Conservation (phyloP, 2,797 vertebrate species). For the Babyrousa celebensis region DNA sequence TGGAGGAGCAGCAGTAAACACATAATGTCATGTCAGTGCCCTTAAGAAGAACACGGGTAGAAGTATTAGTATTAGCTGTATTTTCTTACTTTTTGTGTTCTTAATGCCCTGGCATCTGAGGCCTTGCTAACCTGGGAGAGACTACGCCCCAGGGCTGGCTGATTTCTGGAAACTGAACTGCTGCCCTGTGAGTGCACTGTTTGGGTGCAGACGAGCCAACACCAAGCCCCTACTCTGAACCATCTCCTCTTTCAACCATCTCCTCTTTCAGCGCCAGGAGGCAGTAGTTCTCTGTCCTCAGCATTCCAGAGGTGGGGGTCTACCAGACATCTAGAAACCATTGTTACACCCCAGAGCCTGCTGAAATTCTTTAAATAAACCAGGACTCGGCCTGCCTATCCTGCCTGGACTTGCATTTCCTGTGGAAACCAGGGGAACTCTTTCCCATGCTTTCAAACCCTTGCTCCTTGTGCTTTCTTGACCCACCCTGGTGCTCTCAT, state of each 20-base stretch:
- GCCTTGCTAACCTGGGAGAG: background rate
- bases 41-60: background rate
- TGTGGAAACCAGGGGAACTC: background rate
- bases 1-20: background rate
- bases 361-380: background rate
- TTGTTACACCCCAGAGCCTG: background rate
- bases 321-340: background rate
- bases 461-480: background rate
- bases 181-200: background rate
- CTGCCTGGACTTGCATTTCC: background rate
- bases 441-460: background rate
- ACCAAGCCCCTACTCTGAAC: background rate
- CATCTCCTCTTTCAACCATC: background rate
- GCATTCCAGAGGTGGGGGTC: background rate
- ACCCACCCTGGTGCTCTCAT: background rate
- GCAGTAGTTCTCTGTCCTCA: background rate
- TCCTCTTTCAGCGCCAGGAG: background rate
- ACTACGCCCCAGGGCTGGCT: background rate
- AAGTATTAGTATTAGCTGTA: too few species aligned
- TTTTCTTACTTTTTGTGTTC: background rate
- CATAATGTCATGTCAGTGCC: background rate
- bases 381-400: background rate
- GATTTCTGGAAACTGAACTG: background rate
- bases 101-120: background rate
- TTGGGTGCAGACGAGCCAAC: background rate